phyloP scores from a whole-genome alignment of 2,888 invertebrate genomes.

The Macaria liturata region DNA sequence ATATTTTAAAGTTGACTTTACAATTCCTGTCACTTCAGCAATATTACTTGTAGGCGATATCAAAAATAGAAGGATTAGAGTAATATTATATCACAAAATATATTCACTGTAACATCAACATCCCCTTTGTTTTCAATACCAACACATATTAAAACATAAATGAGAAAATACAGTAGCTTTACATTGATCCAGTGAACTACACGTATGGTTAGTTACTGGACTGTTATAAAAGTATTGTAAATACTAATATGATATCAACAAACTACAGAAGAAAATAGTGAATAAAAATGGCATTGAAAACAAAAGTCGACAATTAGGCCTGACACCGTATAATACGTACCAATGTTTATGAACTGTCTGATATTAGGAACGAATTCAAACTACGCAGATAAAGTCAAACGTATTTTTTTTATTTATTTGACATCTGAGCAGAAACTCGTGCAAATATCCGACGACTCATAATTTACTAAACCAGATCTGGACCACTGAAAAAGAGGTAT shows the following conservation, averaged over 20 bases:
- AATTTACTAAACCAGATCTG: slow-evolving; percentile 55
- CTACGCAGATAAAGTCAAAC: no score
- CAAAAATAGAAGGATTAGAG: slow-evolving; percentile 82
- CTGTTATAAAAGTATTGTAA: slow-evolving; percentile 55
- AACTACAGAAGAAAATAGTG: no score
- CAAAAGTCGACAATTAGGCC: slow-evolving; percentile 70
- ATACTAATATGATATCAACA: slow-evolving; percentile 49
- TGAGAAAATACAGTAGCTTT: slow-evolving; percentile 6
- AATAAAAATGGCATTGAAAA: slow-evolving; percentile 65
- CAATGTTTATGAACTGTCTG: no score
- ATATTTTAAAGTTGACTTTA: slow-evolving; percentile 56
- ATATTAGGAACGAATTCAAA: no score
- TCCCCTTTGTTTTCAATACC: slow-evolving; percentile 74
- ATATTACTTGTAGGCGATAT: slow-evolving; percentile 77
- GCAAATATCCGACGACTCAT: no score
- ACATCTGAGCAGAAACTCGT: no score
- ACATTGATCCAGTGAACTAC: slow-evolving; percentile 14
- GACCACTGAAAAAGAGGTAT: slow-evolving; percentile 81
- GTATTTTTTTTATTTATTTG: no score
- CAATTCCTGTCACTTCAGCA: slow-evolving; percentile 72
- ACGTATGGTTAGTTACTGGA: no score
- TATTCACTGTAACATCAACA: slow-evolving; percentile 76
- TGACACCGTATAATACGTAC: slow-evolving; percentile 44
- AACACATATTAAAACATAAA: slow-evolving; percentile 22
- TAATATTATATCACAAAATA: slow-evolving; percentile 82